A percentile compares a stretch with the other conserved stretches of the same genome.
These are phyloP conservation scores for Thaleichthys pacificus DNA, from an alignment of 2,797 vertebrate species.

Conservation along the genomic window DNA sequence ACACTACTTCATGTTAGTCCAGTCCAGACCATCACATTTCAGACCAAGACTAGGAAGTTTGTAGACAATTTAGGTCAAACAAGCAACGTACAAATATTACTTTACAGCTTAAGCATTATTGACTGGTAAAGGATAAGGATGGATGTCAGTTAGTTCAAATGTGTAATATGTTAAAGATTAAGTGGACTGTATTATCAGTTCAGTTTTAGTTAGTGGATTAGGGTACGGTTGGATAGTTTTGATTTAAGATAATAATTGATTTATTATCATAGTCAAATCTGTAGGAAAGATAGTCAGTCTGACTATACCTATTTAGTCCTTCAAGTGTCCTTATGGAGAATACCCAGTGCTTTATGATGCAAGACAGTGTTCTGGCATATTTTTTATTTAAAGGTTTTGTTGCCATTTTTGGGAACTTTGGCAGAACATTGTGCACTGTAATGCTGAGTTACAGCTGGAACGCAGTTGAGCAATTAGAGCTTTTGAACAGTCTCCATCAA, in stretches of 20 bases:
- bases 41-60: slow-evolving; percentile 31
- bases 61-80: slow-evolving; percentile 49
- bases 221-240: too few species aligned
- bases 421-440: slow-evolving; percentile 26
- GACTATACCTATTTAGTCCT: slow-evolving; percentile 62
- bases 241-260: too few species aligned
- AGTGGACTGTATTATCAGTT: slow-evolving; percentile 58
- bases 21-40: background rate
- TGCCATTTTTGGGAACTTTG: slow-evolving; percentile 52
- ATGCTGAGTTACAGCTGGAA: slow-evolving; percentile 41
- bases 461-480: slow-evolving; percentile 32
- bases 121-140: slow-evolving; percentile 46
- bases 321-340: slow-evolving; percentile 50
- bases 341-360: slow-evolving; percentile 45
- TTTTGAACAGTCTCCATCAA: slow-evolving; percentile 27
- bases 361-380: slow-evolving; percentile 58
- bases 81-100: slow-evolving; percentile 45
- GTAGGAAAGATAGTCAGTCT: slow-evolving; percentile 54
- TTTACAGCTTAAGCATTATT: slow-evolving; percentile 63
- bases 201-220: slow-evolving; percentile 34
- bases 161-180: slow-evolving; percentile 58
- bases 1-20: background rate
- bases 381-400: slow-evolving; percentile 37
- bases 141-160: slow-evolving; percentile 36
- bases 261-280: slow-evolving; percentile 25